Evolutionary conservation across 2,113 vertebrate genomes (phyloP), one percentile per base, ranked within the genome.

Genomic region (Microtus richardsoni): DNA sequence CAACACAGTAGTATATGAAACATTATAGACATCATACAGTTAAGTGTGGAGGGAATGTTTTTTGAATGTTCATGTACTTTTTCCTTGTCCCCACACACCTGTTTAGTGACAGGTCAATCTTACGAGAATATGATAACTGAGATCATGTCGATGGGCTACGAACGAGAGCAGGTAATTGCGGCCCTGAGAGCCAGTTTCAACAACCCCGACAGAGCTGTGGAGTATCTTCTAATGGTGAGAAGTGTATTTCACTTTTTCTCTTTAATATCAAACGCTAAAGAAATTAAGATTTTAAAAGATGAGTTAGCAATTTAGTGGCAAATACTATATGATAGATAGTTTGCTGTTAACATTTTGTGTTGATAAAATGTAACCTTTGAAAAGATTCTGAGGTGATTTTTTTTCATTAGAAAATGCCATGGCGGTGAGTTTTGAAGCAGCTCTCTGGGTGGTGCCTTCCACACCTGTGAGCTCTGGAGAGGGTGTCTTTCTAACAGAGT

Each of bases 131-230:
- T 99, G 99, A 99, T 99, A 97, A 99, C 99, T 33, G 99, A 99
- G 98, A 99, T 99, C 98, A 99, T 99, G 99, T 99, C 99, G 86
- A 99, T 99, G 99, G 99, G 99, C 54, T 99, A 99, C 44, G 99
- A 99, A 97, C 98, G 99, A 96, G 99, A 99, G 88, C 99, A 99
- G 98, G 99, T 99, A 88, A 99, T 99, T 96, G 99, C 99, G 0
- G 99, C 99, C 8, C 98, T 99, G 97, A 99, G 99, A 97, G 99
- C 99, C 92, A 99, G 99, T 98, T 99, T 99, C 98, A 99, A 99
- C 99, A 99, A 99, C 97, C 99, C 99, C 70, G 99, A 99, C 98
- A 98, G 99, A 98, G 99, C 99, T 0, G 99, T 99, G 98, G 99
- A 99, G 74, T 99, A 99, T 97, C 99, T 99, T 97, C 98, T 99